Percentiles rank a stretch among this genome's conserved stretches.
phyloP scores from a whole-genome alignment of 2,797 vertebrate species.

The Trachurus trachurus region DNA sequence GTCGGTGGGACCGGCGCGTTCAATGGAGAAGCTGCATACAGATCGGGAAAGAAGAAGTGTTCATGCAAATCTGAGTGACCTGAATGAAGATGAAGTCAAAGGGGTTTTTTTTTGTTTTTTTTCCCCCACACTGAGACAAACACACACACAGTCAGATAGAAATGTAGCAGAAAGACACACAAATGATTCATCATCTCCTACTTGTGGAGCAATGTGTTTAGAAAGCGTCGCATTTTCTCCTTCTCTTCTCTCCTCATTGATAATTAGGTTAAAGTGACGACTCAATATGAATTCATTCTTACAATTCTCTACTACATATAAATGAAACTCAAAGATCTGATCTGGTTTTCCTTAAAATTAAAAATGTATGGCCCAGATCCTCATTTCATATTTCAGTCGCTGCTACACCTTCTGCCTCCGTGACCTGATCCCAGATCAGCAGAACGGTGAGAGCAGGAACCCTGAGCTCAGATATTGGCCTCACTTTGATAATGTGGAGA shows the following conservation, averaged over 20 bases:
- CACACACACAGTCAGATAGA: background rate
- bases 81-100: conserved; percentile 39
- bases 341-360: background rate
- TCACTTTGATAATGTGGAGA: no score
- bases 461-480: no score
- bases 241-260: no score
- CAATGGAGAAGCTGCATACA: conserved; percentile 39
- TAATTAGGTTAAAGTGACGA: no score
- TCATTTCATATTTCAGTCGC: no score
- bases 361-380: no score
- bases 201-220: background rate
- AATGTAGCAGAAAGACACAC: conserved; percentile 22
- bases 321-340: no score
- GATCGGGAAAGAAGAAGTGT: conserved; percentile 23
- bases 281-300: no score
- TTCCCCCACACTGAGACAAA: conserved; percentile 3
- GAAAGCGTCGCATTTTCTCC: background rate
- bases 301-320: no score
- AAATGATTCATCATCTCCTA: background rate
- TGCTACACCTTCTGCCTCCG: no score
- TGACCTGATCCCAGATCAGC: no score
- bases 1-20: conserved; percentile 57
- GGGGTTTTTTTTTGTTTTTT: background rate
- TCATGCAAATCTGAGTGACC: conserved; percentile 39
- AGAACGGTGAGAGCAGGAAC: no score